These are phyloP conservation scores for Lepus timidus DNA, from an alignment of 2,113 vertebrate species.

Conservation along the genomic window DNA sequence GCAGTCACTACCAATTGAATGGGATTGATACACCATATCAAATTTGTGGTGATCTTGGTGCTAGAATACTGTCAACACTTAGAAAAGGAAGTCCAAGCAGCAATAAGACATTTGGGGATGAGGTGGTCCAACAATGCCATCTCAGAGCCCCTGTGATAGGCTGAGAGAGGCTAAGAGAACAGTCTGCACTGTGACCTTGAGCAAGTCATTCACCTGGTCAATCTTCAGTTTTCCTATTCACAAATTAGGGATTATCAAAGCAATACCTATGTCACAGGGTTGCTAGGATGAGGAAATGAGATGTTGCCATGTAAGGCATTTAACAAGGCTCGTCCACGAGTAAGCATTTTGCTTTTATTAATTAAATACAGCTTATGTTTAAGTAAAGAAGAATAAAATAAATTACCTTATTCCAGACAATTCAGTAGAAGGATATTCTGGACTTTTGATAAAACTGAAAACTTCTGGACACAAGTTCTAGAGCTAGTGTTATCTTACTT, in stretches of 20 bases:
- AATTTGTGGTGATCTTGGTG: neutral
- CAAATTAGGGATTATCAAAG: neutral
- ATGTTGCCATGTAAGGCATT: neutral
- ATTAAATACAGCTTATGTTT: neutral
- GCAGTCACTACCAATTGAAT: neutral
- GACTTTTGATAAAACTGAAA: neutral
- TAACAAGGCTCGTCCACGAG: neutral
- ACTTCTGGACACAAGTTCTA: neutral
- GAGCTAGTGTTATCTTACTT: neutral
- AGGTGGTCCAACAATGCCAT: neutral
- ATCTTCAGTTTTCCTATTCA: neutral
- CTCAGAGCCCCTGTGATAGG: neutral
- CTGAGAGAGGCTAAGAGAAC: neutral
- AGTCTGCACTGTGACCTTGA: neutral
- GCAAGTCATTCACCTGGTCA: neutral
- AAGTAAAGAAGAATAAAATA: slow-evolving; percentile 18
- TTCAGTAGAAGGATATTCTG: neutral
- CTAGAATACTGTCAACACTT: neutral
- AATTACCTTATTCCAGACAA: neutral
- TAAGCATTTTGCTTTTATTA: neutral
- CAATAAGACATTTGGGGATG: neutral
- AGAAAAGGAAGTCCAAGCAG: slow-evolving; percentile 6
- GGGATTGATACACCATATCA: neutral
- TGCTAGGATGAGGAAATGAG: neutral
- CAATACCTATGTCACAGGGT: neutral